Base-by-base conservation (phyloP, 2,113 vertebrate genomes). In the Apteryx owenii region DNA sequence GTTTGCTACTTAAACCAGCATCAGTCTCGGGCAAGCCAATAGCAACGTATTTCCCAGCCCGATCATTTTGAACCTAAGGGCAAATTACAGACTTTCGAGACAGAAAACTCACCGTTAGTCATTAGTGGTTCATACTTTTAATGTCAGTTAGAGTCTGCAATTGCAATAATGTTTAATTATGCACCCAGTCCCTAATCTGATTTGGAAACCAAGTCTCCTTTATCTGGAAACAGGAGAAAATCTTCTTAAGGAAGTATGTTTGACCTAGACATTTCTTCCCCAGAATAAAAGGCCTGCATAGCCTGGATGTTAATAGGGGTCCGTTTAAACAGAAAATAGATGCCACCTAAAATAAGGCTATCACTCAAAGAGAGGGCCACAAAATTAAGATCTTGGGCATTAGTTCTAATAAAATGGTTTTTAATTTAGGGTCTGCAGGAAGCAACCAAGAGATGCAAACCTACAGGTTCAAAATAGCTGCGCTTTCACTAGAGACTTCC, bases 1-100 rank as follows among this genome's bases (percentile, higher is more conserved):
- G 9, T 13, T 23, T 1, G 2, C 51, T 25, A 15, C 38, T 29
- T 5, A 36, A 53, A 48, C 12, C 58, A 6, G 38, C 3, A 0
- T 14, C 31, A 3, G 3, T 9, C 1, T 0, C 1, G 3, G 9
- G 18, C 1, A 0, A 54, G 42, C 7, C 12, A 48, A 8, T 7
- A 26, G 2, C 22, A 44, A 23, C 11, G 25, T 36, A 36, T 21
- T 36, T 20, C 25, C 42, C 58, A 25, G 9, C 13, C 46, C 12
- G 7, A 29, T 28, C 25, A 9, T 38, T 38, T 11, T 13, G 33
- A 79, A 36, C 18, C 44, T 14, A 21, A 7, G 20, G 9, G 12
- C 0, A 51, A 88, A 38, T 5, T 1, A 10, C 5, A 3, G 12
- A 5, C 31, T 53, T 60, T 19, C 22, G 12, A 40, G 16, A 65